Percentiles rank a stretch among this genome's conserved stretches.
These are phyloP conservation scores for Pararge aegeria DNA, from an alignment of 1,140 invertebrate genomes.

Conservation along the genomic window DNA sequence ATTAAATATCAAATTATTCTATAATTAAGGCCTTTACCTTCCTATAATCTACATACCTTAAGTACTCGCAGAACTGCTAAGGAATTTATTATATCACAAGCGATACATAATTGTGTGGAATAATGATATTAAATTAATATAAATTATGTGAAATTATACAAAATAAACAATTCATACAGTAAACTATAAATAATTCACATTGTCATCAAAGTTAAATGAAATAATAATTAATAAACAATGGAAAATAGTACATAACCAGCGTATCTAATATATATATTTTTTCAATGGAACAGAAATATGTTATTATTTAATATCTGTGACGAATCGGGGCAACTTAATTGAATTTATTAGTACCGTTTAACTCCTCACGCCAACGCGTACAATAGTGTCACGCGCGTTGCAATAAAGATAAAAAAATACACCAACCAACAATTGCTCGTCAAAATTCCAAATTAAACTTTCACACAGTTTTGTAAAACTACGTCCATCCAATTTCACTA, in stretches of 20 bases:
- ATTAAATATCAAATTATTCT: slow-evolving; percentile 26
- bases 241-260: too few relatives aligned
- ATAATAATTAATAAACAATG: too few relatives aligned
- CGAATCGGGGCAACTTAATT: too few relatives aligned
- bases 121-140: background rate
- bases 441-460: too few relatives aligned
- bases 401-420: background rate
- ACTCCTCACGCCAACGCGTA: background rate
- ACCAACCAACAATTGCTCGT: too few relatives aligned
- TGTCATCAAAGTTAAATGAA: too few relatives aligned
- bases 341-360: background rate
- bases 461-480: too few relatives aligned
- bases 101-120: slow-evolving; percentile 1
- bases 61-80: slow-evolving; percentile 23
- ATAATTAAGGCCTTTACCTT: slow-evolving; percentile 21
- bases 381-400: background rate
- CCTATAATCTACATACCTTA: slow-evolving; percentile 25
- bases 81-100: slow-evolving; percentile 28
- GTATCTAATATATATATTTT: too few relatives aligned
- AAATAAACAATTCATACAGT: background rate
- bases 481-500: too few relatives aligned
- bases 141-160: background rate
- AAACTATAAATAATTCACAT: too few relatives aligned
- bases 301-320: too few relatives aligned
- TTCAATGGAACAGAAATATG: too few relatives aligned